Conservation (phyloP, 2,113 vertebrate species). For the Pavo muticus region DNA sequence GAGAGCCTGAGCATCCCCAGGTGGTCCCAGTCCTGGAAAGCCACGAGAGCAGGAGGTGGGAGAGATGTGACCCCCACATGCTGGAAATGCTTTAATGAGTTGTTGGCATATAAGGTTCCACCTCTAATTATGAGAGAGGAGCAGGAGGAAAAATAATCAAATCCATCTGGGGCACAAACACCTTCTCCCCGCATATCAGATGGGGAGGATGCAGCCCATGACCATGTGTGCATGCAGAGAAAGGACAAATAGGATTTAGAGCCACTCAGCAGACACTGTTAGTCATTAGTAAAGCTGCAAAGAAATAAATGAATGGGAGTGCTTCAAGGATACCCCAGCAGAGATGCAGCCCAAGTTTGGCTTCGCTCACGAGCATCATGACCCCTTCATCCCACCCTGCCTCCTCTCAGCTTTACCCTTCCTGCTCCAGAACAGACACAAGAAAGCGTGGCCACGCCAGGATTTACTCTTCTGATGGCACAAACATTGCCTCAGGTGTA, state of each 20-base stretch:
- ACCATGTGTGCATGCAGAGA: rapidly evolving
- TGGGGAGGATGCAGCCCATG: not conserved
- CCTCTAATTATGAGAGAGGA: not conserved
- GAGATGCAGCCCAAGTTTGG: not conserved
- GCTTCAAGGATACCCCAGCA: rapidly evolving
- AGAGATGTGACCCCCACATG: not conserved
- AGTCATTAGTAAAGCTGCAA: not conserved
- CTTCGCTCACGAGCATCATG: not conserved
- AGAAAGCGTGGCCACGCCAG: rapidly evolving
- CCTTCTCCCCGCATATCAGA: not conserved
- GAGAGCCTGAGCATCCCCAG: not conserved
- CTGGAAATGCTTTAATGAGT: not conserved
- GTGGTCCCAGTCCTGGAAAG: not conserved
- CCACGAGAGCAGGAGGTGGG: rapidly evolving
- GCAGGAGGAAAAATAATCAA: not conserved
- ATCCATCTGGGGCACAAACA: not conserved
- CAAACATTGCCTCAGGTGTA: not conserved
- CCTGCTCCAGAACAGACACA: not conserved
- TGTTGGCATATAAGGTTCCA: not conserved
- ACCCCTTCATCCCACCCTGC: not conserved
- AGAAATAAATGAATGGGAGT: not conserved
- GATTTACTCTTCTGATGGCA: not conserved
- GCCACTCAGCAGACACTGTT: not conserved
- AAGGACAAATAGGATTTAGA: not conserved
- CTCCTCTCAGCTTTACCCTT: rapidly evolving